Conservation (phyloP, 1,140 invertebrate species). For the Sogatella furcifera region DNA sequence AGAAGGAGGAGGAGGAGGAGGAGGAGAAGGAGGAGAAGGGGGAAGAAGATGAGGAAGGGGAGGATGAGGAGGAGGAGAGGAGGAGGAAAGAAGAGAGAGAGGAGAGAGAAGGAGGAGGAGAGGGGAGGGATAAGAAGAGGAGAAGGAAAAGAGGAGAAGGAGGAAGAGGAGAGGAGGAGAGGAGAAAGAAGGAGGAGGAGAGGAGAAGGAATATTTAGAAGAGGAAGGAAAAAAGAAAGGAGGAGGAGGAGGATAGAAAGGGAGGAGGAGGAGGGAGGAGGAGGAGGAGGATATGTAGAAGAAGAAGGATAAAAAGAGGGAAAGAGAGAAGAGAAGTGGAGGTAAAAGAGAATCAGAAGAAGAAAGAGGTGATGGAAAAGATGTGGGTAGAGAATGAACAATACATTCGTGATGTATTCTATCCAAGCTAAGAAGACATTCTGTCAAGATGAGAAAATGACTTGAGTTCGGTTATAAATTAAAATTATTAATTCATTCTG, state of each 20-base stretch:
- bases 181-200: background rate
- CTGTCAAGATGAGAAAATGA: too few relatives aligned
- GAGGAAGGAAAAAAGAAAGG: background rate
- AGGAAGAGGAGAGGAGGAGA: constrained; percentile 3
- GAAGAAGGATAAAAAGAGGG: background rate
- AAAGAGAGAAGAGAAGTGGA: too few relatives aligned
- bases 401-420: too few relatives aligned
- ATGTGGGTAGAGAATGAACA: too few relatives aligned
- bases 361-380: too few relatives aligned
- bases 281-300: background rate
- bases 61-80: background rate
- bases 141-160: constrained; percentile 4
- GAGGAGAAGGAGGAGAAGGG: background rate
- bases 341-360: too few relatives aligned
- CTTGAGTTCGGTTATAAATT: too few relatives aligned
- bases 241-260: background rate
- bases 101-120: constrained; percentile 4
- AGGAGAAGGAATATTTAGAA: background rate
- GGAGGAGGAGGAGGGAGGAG: background rate
- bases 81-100: background rate
- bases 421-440: too few relatives aligned
- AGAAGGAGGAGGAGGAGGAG: background rate
- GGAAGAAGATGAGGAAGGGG: background rate
- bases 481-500: too few relatives aligned
- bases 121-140: background rate